phyloP scores from a whole-genome alignment of 2,113 vertebrate species.

The Bos taurus region DNA sequence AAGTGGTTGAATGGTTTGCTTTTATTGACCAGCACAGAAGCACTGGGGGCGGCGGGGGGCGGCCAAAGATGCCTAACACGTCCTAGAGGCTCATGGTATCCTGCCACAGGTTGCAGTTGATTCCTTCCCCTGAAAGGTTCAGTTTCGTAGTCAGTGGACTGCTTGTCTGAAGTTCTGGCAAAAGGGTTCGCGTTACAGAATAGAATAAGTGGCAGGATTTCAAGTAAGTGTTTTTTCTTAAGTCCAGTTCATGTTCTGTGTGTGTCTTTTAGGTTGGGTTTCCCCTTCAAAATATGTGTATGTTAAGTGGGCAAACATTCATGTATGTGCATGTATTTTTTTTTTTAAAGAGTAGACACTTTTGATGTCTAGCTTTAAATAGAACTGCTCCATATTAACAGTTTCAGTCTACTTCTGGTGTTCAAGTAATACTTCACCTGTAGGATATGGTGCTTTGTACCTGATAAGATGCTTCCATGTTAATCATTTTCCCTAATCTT shows the following conservation, averaged over 20 bases:
- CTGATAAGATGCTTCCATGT: not conserved
- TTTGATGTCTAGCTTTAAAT: not conserved
- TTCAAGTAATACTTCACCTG: not conserved
- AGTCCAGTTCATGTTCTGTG: not conserved
- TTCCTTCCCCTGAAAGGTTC: not conserved
- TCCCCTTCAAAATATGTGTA: not conserved
- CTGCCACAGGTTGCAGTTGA: not conserved
- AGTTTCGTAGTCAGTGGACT: not conserved
- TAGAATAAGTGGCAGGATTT: not conserved
- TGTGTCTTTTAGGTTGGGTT: not conserved
- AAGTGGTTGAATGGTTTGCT: not conserved
- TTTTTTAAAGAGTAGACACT: not conserved
- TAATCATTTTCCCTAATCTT: not conserved
- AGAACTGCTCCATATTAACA: not conserved
- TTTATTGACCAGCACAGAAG: not conserved
- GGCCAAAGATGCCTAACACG: rapidly evolving
- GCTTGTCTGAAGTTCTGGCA: not conserved
- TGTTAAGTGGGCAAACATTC: not conserved
- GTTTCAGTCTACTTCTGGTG: not conserved
- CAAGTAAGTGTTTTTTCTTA: not conserved
- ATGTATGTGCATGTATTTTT: not conserved
- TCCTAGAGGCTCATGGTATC: not conserved
- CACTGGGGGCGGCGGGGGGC: no score
- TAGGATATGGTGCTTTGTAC: not conserved
- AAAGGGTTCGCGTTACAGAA: not conserved